Evolutionary conservation across 1,140 invertebrate genomes (phyloP).

Genomic region (Drosophila lini): DNA sequence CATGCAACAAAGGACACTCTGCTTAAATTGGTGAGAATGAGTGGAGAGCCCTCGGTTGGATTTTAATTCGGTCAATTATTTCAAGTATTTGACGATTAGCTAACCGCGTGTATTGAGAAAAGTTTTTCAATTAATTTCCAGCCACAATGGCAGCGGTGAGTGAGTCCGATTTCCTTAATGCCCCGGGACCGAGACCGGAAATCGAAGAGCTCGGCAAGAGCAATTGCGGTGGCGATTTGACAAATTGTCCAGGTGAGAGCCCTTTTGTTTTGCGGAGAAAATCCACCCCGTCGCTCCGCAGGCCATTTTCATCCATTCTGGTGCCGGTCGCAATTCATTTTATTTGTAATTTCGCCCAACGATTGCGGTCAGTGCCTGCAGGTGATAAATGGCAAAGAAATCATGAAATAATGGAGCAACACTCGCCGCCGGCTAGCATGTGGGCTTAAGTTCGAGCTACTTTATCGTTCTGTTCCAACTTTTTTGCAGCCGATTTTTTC

Average conservation of each 20-base stretch:
- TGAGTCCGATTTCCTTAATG: slow-evolving; percentile 51
- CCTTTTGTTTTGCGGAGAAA: slow-evolving; percentile 60
- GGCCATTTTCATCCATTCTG: slow-evolving; percentile 29
- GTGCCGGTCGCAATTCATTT: slow-evolving; percentile 43
- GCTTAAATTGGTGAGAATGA: slow-evolving; percentile 55
- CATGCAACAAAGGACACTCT: background rate
- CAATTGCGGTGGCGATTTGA: slow-evolving; percentile 82
- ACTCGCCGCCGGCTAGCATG: slow-evolving; percentile 58
- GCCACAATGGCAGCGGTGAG: slow-evolving; percentile 44
- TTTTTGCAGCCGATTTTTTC: background rate
- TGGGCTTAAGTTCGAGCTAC: slow-evolving; percentile 51
- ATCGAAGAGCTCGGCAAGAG: slow-evolving; percentile 62
- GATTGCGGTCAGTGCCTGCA: slow-evolving; percentile 54
- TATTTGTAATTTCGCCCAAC: slow-evolving; percentile 70
- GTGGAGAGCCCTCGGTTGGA: slow-evolving; percentile 19
- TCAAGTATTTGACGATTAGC: slow-evolving; percentile 79
- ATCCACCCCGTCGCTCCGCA: background rate
- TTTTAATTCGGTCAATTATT: slow-evolving; percentile 72
- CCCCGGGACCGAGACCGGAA: slow-evolving; percentile 27
- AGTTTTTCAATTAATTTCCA: slow-evolving; percentile 80
- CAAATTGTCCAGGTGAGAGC: slow-evolving; percentile 70
- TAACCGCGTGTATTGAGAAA: slow-evolving; percentile 49
- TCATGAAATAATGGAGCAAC: slow-evolving; percentile 79
- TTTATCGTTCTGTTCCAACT: slow-evolving; percentile 15
- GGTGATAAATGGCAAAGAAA: slow-evolving; percentile 78